Evolutionary conservation across 2,888 invertebrate species (phyloP).

Genomic region (Lepetodrilus schrolli): DNA sequence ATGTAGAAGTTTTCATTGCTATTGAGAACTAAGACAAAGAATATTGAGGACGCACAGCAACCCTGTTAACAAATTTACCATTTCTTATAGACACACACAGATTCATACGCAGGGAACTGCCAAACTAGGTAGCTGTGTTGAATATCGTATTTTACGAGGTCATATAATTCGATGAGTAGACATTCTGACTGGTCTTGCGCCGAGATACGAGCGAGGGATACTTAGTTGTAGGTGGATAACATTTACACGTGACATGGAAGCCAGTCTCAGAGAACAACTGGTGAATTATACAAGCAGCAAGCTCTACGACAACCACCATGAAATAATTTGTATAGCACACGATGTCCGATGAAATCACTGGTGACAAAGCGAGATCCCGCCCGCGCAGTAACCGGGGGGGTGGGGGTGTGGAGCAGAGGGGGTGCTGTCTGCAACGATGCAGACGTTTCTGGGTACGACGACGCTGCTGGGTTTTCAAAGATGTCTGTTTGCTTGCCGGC

Average conservation of each 20-base stretch:
- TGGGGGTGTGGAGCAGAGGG: neutral
- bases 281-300: constrained; percentile 21
- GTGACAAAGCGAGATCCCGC: neutral
- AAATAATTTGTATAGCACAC: neutral
- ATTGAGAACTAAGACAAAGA: too few species aligned
- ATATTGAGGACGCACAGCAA: too few species aligned
- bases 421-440: neutral
- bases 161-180: neutral
- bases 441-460: too few species aligned
- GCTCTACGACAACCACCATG: constrained; percentile 20
- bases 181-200: too few species aligned
- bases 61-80: too few species aligned
- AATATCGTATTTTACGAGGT: neutral
- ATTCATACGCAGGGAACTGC: neutral
- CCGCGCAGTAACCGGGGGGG: neutral
- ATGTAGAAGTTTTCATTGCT: too few species aligned
- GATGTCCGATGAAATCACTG: neutral
- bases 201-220: too few species aligned
- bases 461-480: too few species aligned
- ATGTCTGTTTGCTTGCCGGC: neutral
- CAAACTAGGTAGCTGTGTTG: neutral
- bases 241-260: too few species aligned
- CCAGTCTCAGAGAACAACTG: too few species aligned
- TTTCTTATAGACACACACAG: neutral
- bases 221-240: too few species aligned